phyloP scores from a whole-genome alignment of 1,140 invertebrate genomes.

The Stenopsyche tienmushanensis region DNA sequence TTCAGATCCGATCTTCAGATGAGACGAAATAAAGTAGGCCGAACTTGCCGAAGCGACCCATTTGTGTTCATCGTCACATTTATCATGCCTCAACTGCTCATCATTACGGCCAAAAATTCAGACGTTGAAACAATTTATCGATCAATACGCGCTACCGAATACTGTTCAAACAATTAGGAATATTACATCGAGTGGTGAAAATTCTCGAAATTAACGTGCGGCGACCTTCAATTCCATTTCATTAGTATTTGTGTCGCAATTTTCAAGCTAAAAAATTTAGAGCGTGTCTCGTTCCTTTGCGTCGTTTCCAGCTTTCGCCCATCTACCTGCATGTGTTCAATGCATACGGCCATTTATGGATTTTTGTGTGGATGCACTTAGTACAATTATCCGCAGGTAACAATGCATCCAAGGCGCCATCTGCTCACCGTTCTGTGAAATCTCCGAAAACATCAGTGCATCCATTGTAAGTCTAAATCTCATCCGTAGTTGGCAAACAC shows the following conservation, averaged over 20 bases:
- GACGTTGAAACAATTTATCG: neutral
- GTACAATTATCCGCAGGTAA: constrained; percentile 13
- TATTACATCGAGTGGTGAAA: too few species aligned
- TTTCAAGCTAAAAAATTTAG: too few species aligned
- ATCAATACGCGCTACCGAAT: too few species aligned
- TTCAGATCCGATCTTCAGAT: constrained; percentile 10
- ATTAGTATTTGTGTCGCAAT: too few species aligned
- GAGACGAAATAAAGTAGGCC: too few species aligned
- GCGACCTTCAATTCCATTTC: too few species aligned
- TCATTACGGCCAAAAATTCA: neutral
- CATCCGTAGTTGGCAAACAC: too few species aligned
- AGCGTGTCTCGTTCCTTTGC: neutral
- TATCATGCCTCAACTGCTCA: neutral
- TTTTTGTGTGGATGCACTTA: constrained; percentile 27
- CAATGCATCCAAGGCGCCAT: constrained; percentile 19
- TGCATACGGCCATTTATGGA: too few species aligned
- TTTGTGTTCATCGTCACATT: neutral
- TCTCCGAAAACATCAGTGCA: constrained; percentile 24
- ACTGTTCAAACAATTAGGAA: too few species aligned
- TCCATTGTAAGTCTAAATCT: constrained; percentile 8
- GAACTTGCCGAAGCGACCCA: neutral
- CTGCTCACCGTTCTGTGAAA: constrained; percentile 19
- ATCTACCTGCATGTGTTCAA: too few species aligned
- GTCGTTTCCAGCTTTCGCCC: too few species aligned
- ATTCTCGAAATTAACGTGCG: too few species aligned